Base-by-base conservation (phyloP, 2,888 invertebrate genomes). In the Lochmaea crataegi region DNA sequence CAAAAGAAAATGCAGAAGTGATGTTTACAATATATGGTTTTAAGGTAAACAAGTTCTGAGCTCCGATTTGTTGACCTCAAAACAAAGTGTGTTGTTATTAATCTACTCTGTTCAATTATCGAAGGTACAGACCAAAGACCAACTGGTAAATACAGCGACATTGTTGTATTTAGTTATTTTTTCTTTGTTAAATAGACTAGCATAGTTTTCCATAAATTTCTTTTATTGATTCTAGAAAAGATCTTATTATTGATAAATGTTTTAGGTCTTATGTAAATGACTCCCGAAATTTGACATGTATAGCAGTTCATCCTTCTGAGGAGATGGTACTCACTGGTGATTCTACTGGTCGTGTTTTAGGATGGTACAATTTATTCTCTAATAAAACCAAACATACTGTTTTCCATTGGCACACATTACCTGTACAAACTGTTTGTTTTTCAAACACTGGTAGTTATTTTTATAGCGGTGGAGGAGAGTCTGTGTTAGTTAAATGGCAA, bases 341-440 rank as follows among this genome's bases (percentile, higher is more conserved):
- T 85, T 87, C 86, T 51, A 86, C 86, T 53, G 95, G 95, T 0
- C 87, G 90, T 71, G 89, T 94, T 18, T 81, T 90, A 18, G 82
- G 93, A 12, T 94, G 93, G 92, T 90, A 88, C 65, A 85, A 87
- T 71, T 85, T 91, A 64, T 86, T 83, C 68, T 64, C 67, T 14
- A 75, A 78, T 58, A 73, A 78, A 61, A 82, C 83, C 56, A 76
- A 82, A 11, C 87, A 89, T 81, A 86, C 90, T 0, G 84, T 90
- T 1, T 91, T 90, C 81, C 94, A 95, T 84, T 95, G 95, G 95
- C 95, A 95, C 86, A 90, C 92, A 5, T 87, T 94, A 64, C 89
- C 92, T 45, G 91, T 94, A 0, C 88, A 89, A 60, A 90, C 92
- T 82, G 83, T 95, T 16, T 87, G 88, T 1, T 95, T 94, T 82